Conservation (phyloP, 2,113 vertebrate genomes). For the Ammodytes dubius region DNA sequence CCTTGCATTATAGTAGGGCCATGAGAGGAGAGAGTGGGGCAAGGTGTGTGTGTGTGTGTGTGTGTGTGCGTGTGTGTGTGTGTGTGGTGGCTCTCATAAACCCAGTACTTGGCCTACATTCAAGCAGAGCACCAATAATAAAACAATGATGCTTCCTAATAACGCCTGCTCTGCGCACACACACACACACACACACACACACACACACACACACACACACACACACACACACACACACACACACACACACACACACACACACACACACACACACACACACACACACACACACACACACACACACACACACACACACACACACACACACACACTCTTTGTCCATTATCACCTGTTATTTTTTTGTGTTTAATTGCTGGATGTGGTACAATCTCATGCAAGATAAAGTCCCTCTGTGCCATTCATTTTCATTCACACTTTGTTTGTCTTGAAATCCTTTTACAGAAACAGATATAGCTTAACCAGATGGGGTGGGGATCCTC, state of each 20-base stretch:
- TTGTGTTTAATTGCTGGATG: constrained; percentile 50
- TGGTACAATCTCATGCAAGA: constrained; percentile 24
- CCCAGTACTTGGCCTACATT: constrained; percentile 48
- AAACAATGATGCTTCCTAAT: constrained; percentile 37
- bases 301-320: not conserved
- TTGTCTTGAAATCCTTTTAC: not conserved
- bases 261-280: not conserved
- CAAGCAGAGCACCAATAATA: constrained; percentile 35
- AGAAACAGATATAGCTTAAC: constrained; percentile 7
- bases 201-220: not conserved
- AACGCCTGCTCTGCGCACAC: not conserved
- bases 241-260: not conserved
- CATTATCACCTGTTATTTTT: constrained; percentile 26
- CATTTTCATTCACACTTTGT: constrained; percentile 32
- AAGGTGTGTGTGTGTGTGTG: constrained; percentile 18
- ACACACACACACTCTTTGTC: constrained; percentile 1
- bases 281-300: not conserved
- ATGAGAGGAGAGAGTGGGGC: constrained; percentile 4
- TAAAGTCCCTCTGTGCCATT: constrained; percentile 7
- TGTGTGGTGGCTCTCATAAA: constrained; percentile 35
- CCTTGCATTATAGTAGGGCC: constrained; percentile 21
- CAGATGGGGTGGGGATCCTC: constrained; percentile 5
- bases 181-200: not conserved
- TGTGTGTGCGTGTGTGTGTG: constrained; percentile 24
- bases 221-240: not conserved